Percentiles rank a stretch among this genome's conserved stretches.
Conservation (phyloP, 2,888 invertebrate genomes). For the Phengaris arion region DNA sequence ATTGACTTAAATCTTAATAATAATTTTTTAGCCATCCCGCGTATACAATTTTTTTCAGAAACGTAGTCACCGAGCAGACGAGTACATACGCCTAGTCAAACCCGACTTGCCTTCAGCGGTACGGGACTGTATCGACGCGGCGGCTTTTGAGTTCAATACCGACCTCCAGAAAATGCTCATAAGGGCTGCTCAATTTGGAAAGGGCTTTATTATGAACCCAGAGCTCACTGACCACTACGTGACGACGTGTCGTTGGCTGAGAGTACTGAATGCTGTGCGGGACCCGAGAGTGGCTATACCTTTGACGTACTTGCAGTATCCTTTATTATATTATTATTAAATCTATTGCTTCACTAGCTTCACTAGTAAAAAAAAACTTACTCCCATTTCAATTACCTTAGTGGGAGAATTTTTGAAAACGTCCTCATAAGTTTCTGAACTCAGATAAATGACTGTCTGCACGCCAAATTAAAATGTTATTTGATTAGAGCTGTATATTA, state of each 20-base stretch:
- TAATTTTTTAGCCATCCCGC: not conserved
- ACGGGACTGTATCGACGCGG: constrained; percentile 94
- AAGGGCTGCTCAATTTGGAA: constrained; percentile 96
- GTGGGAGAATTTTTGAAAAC: no score
- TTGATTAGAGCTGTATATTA: no score
- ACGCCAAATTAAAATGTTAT: no score
- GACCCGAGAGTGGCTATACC: constrained; percentile 93
- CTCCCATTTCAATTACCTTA: no score
- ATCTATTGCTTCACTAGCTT: no score
- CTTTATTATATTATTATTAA: constrained; percentile 58
- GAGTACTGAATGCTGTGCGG: constrained; percentile 94
- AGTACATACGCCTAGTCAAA: constrained; percentile 93
- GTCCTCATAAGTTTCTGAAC: no score
- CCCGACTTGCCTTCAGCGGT: constrained; percentile 90
- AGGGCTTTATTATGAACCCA: constrained; percentile 90
- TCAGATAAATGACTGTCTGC: no score
- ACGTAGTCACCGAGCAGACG: constrained; percentile 94
- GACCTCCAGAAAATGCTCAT: constrained; percentile 93
- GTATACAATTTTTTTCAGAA: constrained; percentile 69
- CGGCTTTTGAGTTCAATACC: constrained; percentile 92
- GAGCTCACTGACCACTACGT: constrained; percentile 88
- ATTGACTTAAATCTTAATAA: constrained; percentile 31
- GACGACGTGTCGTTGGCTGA: constrained; percentile 89
- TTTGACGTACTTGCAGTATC: constrained; percentile 93
- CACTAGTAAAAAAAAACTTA: no score